These are phyloP conservation scores for Tricholaema leucomelas DNA, from an alignment of 2,113 vertebrate genomes.

Conservation along the genomic window DNA sequence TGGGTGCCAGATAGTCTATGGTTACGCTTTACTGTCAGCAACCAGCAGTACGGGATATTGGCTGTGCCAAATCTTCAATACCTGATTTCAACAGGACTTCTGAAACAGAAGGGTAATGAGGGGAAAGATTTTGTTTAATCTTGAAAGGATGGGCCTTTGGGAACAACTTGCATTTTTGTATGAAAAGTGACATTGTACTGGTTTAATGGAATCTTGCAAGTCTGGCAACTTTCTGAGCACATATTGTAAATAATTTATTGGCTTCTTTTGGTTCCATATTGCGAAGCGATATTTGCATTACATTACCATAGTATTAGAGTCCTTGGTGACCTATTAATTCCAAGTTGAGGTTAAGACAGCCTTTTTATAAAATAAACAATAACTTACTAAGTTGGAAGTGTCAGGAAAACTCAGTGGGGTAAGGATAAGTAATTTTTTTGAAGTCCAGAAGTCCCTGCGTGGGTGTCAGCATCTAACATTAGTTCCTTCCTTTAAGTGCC, in stretches of 20 bases:
- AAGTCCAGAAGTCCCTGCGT: neutral
- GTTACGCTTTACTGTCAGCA: neutral
- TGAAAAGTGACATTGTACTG: neutral
- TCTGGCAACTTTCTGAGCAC: neutral
- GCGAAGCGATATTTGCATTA: neutral
- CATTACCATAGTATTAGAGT: neutral
- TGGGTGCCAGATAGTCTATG: neutral
- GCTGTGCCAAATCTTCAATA: neutral
- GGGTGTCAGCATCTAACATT: conserved; percentile 19
- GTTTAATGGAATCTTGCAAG: neutral
- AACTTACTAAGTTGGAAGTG: neutral
- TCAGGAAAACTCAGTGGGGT: neutral
- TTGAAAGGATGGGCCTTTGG: neutral
- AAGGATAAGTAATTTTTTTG: neutral
- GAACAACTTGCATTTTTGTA: neutral
- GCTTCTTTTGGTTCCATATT: neutral
- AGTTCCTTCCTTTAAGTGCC: conserved; percentile 25
- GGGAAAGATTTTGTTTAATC: neutral
- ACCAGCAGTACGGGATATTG: neutral
- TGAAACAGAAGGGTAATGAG: neutral
- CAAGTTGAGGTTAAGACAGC: neutral
- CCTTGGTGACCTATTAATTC: conserved; percentile 6
- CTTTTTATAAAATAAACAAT: conserved; percentile 32
- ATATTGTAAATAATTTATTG: neutral
- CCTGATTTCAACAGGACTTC: neutral